A percentile compares a stretch with the other conserved stretches of the same genome.
Evolutionary conservation across 1,140 invertebrate genomes (phyloP).

Genomic region (Aphis craccivora): DNA sequence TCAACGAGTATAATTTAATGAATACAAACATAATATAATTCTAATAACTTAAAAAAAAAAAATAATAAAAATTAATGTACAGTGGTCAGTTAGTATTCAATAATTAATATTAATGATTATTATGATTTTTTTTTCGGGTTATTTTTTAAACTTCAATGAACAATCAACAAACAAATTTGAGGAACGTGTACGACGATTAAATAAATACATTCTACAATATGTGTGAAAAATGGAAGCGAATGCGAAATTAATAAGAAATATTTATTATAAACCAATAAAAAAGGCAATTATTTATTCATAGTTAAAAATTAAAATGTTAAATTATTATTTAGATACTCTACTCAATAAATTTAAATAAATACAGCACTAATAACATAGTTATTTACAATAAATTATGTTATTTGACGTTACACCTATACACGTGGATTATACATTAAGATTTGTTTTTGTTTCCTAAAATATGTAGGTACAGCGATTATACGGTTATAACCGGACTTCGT

Average conservation of each 20-base stretch:
- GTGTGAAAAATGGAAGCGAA: background rate
- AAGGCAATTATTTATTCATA: background rate
- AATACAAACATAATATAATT: background rate
- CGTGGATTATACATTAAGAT: too few relatives aligned
- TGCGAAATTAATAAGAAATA: background rate
- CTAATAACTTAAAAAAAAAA: background rate
- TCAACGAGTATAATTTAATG: background rate
- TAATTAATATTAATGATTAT: slow-evolving; percentile 4
- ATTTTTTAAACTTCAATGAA: too few relatives aligned
- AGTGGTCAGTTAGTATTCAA: background rate
- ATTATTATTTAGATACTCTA: background rate
- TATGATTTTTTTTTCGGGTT: background rate
- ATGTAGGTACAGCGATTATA: background rate
- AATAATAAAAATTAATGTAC: background rate
- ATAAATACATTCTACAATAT: background rate
- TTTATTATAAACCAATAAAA: background rate
- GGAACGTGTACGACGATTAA: background rate
- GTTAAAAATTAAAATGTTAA: background rate
- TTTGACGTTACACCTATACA: too few relatives aligned
- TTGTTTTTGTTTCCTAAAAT: background rate
- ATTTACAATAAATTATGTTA: background rate
- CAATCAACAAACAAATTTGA: too few relatives aligned
- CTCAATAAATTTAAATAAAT: background rate
- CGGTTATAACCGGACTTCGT: background rate
- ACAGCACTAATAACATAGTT: background rate